Conservation (phyloP, 2,797 vertebrate genomes). For the Decapterus maruadsi region DNA sequence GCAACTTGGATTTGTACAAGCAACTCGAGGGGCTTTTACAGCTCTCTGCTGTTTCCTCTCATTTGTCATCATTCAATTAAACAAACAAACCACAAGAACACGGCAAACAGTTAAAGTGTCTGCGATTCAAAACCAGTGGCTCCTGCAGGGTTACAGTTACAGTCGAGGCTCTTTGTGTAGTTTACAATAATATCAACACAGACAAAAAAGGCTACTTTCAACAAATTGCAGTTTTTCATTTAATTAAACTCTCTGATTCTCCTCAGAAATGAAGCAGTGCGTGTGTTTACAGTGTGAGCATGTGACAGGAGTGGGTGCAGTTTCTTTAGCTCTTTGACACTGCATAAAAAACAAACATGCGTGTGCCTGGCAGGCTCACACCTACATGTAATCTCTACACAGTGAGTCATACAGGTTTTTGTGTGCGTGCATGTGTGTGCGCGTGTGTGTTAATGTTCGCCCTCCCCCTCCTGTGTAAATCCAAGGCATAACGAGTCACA, state of each 20-base stretch:
- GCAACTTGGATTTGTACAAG: background rate
- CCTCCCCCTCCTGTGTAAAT: background rate
- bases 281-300: background rate
- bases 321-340: background rate
- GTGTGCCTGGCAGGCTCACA: conserved; percentile 18
- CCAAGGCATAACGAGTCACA: background rate
- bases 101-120: background rate
- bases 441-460: background rate
- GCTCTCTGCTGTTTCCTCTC: conserved; percentile 7
- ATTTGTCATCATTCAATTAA: background rate
- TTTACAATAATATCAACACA: background rate
- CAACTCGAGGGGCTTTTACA: background rate
- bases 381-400: conserved; percentile 10
- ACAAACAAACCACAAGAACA: background rate
- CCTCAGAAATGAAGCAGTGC: too few relatives aligned
- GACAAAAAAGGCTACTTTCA: background rate
- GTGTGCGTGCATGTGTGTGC: background rate
- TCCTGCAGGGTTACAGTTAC: background rate
- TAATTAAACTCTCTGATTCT: conserved; percentile 6
- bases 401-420: conserved; percentile 26
- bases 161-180: background rate
- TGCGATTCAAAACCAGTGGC: background rate
- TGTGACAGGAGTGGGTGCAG: conserved; percentile 17
- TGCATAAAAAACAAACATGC: conserved; percentile 26
- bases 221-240: background rate